A percentile compares a stretch with the other conserved stretches of the same genome.
phyloP scores from a whole-genome alignment of 2,888 invertebrate species.

The Cryptocephalus primarius region DNA sequence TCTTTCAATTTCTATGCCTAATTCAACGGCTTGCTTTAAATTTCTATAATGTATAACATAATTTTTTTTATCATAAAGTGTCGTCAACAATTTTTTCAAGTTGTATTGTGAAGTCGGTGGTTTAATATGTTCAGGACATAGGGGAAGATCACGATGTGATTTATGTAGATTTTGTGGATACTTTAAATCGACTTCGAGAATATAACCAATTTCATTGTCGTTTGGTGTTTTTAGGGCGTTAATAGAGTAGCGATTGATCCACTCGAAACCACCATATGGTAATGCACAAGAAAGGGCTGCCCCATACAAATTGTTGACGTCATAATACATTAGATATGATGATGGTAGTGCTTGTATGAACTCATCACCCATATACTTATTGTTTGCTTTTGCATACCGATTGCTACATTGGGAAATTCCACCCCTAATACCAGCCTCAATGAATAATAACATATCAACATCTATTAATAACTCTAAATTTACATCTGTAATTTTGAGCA shows the following conservation, averaged over 20 bases:
- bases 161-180: conserved; percentile 4
- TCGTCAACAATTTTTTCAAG: conserved; percentile 3
- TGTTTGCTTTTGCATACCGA: conserved; percentile 26
- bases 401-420: conserved; percentile 21
- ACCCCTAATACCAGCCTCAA: conserved; percentile 24
- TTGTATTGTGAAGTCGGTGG: too few relatives aligned
- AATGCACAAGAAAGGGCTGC: background rate
- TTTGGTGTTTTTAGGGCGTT: conserved; percentile 1
- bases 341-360: too few relatives aligned
- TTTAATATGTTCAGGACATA: conserved; percentile 4
- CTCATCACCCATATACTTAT: conserved; percentile 15
- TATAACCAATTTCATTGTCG: conserved; percentile 5
- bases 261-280: background rate
- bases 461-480: conserved; percentile 21
- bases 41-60: conserved; percentile 5
- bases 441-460: conserved; percentile 21
- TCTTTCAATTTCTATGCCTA: conserved; percentile 2
- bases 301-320: background rate
- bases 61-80: conserved; percentile 3
- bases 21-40: conserved; percentile 5
- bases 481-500: conserved; percentile 18
- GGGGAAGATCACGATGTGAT: conserved; percentile 4
- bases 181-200: conserved; percentile 2
- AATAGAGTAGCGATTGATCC: background rate
- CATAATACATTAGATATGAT: conserved; percentile 1